These are phyloP conservation scores for Chrysopa pallens DNA, from an alignment of 1,140 invertebrate species.

Conservation along the genomic window DNA sequence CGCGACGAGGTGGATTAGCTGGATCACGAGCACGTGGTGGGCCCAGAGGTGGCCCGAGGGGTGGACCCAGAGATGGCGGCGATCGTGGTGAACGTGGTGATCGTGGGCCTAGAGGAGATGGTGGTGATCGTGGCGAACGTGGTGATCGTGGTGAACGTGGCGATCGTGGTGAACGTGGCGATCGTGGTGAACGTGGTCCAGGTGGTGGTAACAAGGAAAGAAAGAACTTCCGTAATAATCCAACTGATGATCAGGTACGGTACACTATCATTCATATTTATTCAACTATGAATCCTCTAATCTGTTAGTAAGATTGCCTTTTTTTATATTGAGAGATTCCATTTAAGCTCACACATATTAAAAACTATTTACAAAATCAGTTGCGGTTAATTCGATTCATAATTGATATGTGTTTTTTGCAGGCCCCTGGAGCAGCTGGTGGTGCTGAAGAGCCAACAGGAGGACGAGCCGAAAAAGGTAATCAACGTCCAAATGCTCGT, in stretches of 20 bases:
- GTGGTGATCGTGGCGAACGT: conserved; percentile 17
- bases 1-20: conserved; percentile 45
- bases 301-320: not conserved
- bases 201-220: conserved; percentile 18
- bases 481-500: conserved; percentile 16
- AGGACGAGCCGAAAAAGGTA: not conserved
- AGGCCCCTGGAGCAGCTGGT: conserved; percentile 1
- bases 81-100: conserved; percentile 11
- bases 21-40: conserved; percentile 35
- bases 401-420: not conserved
- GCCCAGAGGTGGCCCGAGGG: conserved; percentile 28
- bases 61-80: conserved; percentile 11
- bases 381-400: no score
- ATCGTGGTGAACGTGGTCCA: conserved; percentile 18
- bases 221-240: conserved; percentile 4
- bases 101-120: conserved; percentile 8
- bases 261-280: not conserved
- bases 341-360: no score
- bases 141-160: conserved; percentile 17
- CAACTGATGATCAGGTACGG: not conserved
- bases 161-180: conserved; percentile 11
- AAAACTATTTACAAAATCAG: no score
- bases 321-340: no score
- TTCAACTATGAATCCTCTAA: not conserved
- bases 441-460: not conserved